phyloP scores from a whole-genome alignment of 2,797 vertebrate species.

The Lateolabrax maculatus region DNA sequence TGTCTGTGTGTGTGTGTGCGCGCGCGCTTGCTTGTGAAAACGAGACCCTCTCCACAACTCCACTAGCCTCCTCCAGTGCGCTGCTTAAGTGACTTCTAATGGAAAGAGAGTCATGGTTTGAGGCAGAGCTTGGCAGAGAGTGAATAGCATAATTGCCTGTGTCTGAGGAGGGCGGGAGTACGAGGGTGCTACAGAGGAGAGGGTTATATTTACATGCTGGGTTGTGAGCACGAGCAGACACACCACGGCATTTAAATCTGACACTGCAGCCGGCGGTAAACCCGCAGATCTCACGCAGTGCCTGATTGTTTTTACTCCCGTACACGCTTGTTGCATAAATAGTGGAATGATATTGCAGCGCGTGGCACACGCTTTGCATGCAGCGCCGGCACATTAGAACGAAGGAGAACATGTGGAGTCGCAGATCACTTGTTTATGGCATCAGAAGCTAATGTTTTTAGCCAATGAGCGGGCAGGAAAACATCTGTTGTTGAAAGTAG shows the following conservation, averaged over 20 bases:
- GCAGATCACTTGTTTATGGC: not conserved
- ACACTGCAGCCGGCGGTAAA: constrained; percentile 35
- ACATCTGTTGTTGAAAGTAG: not conserved
- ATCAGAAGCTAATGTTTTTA: not conserved
- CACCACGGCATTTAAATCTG: constrained; percentile 67
- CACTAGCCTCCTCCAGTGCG: constrained; percentile 52
- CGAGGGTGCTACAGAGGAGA: constrained; percentile 76
- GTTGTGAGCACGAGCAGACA: constrained; percentile 55
- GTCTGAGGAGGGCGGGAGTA: constrained; percentile 63
- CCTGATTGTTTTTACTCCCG: constrained; percentile 55
- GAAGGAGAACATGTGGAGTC: not conserved
- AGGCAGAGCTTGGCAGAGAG: constrained; percentile 64
- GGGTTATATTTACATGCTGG: constrained; percentile 76
- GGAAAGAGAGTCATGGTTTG: constrained; percentile 65
- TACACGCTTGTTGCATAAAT: constrained; percentile 45
- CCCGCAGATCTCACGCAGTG: constrained; percentile 31
- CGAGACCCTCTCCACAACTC: constrained; percentile 58
- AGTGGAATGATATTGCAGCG: constrained; percentile 1
- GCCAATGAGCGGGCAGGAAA: not conserved
- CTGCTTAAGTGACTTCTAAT: constrained; percentile 79
- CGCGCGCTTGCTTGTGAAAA: constrained; percentile 5
- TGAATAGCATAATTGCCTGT: constrained; percentile 77
- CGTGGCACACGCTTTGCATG: not conserved
- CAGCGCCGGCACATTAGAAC: not conserved
- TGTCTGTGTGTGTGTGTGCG: constrained; percentile 4